Conservation (phyloP, 2,797 vertebrate species). For the Notolabrus celidotus region DNA sequence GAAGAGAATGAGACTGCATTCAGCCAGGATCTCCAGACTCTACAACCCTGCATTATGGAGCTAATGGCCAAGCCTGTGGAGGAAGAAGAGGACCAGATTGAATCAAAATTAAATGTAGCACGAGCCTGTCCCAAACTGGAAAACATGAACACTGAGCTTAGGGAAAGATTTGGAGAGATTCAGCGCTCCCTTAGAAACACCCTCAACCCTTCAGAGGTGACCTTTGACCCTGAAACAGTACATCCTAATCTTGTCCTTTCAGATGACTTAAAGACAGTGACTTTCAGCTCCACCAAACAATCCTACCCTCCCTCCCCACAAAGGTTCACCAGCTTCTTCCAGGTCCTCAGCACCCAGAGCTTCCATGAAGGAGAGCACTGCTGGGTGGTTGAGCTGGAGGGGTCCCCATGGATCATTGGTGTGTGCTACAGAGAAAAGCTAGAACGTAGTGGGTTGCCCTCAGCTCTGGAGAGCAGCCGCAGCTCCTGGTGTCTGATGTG, state of each 20-base stretch:
- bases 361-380: slow-evolving; percentile 81
- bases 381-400: slow-evolving; percentile 81
- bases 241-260: slow-evolving; percentile 84
- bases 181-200: slow-evolving; percentile 75
- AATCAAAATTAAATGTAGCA: slow-evolving; percentile 38
- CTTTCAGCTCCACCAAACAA: slow-evolving; percentile 75
- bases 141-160: slow-evolving; percentile 67
- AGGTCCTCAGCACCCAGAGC: slow-evolving; percentile 83
- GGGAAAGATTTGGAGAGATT: slow-evolving; percentile 60
- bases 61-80: slow-evolving; percentile 54
- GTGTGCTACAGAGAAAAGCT: slow-evolving; percentile 75
- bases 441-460: slow-evolving; percentile 74
- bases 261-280: slow-evolving; percentile 80
- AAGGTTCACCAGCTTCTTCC: slow-evolving; percentile 82
- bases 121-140: slow-evolving; percentile 74
- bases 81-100: slow-evolving; percentile 28
- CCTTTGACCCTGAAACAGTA: slow-evolving; percentile 81
- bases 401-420: slow-evolving; percentile 81
- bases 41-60: slow-evolving; percentile 61
- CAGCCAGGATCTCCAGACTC: slow-evolving; percentile 47
- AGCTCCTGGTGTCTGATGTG: slow-evolving; percentile 86
- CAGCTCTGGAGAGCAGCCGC: slow-evolving; percentile 82
- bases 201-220: slow-evolving; percentile 85
- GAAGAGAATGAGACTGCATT: slow-evolving; percentile 65
- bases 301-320: slow-evolving; percentile 65